Evolutionary conservation across 2,888 invertebrate genomes (phyloP).

Genomic region (Leptopilina syphax): DNA sequence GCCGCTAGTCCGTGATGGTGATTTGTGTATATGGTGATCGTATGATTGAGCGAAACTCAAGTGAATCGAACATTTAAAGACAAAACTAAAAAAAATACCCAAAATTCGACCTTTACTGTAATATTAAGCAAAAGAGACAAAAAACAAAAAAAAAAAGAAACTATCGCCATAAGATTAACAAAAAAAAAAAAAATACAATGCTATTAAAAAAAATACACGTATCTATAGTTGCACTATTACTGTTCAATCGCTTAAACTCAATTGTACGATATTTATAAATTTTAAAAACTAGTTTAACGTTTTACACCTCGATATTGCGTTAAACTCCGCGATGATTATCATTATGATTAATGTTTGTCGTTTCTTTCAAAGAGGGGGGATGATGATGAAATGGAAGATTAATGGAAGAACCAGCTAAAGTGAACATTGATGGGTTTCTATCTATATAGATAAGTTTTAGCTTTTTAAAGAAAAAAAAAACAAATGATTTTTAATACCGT

Average conservation of each 20-base stretch:
- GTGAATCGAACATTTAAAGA: constrained; percentile 65
- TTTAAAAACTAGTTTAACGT: constrained; percentile 73
- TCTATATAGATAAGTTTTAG: constrained; percentile 64
- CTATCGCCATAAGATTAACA: constrained; percentile 73
- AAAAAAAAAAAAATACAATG: constrained; percentile 63
- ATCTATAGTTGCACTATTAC: constrained; percentile 74
- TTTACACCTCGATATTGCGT: constrained; percentile 68
- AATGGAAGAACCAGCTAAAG: constrained; percentile 61
- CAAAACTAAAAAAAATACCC: constrained; percentile 58
- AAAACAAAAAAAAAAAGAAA: constrained; percentile 48
- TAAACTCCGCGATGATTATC: constrained; percentile 59
- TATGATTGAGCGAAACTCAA: constrained; percentile 66
- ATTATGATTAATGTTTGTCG: constrained; percentile 39
- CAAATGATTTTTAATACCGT: constrained; percentile 68
- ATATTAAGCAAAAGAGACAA: constrained; percentile 63
- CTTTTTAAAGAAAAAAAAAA: constrained; percentile 56
- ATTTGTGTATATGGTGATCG: constrained; percentile 66
- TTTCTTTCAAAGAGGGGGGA: constrained; percentile 53
- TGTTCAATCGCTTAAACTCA: constrained; percentile 73
- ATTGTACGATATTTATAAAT: constrained; percentile 74
- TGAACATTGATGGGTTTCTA: constrained; percentile 64
- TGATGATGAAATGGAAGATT: constrained; percentile 61
- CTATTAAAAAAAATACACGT: constrained; percentile 72
- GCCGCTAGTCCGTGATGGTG: constrained; percentile 75
- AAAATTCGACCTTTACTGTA: constrained; percentile 65